A percentile compares a stretch with the other conserved stretches of the same genome.
These are phyloP conservation scores for Pteropus alecto DNA, from an alignment of 2,113 vertebrate species.

Conservation along the genomic window DNA sequence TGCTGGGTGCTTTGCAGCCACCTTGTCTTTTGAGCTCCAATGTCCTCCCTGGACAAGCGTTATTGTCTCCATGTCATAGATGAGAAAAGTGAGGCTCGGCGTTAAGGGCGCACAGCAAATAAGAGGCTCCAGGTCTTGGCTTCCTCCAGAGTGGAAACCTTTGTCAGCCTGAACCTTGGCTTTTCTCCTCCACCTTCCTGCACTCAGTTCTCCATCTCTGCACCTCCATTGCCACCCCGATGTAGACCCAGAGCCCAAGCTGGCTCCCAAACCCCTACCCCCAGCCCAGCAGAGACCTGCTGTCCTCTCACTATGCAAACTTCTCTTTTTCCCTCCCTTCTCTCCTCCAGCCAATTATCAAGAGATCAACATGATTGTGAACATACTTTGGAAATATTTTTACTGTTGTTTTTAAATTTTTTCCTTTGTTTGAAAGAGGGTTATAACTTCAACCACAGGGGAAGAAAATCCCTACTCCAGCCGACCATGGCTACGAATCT, in stretches of 20 bases:
- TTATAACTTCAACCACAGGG: slow-evolving; percentile 43
- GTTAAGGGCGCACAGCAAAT: background rate
- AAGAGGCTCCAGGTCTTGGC: background rate
- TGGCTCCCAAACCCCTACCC: background rate
- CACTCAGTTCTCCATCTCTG: background rate
- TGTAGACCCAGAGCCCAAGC: background rate
- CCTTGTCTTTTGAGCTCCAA: background rate
- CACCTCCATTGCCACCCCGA: background rate
- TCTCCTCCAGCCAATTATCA: background rate
- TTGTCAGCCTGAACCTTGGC: background rate
- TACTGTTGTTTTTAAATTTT: slow-evolving; percentile 50
- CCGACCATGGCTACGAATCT: background rate
- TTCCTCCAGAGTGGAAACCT: background rate
- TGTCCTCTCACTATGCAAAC: background rate
- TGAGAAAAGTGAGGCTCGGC: background rate
- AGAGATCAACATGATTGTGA: slow-evolving; percentile 46
- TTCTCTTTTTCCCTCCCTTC: background rate
- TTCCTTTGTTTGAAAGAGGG: slow-evolving; percentile 65
- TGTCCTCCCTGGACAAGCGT: background rate
- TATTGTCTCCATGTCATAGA: background rate
- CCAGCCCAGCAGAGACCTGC: background rate
- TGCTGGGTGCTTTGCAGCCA: background rate
- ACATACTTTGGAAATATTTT: slow-evolving; percentile 67
- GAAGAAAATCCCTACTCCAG: slow-evolving; percentile 5
- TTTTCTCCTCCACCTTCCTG: background rate